Evolutionary conservation across 2,888 invertebrate species (phyloP), one percentile per base, ranked within the genome.

Genomic region (Osmoderma eremita): DNA sequence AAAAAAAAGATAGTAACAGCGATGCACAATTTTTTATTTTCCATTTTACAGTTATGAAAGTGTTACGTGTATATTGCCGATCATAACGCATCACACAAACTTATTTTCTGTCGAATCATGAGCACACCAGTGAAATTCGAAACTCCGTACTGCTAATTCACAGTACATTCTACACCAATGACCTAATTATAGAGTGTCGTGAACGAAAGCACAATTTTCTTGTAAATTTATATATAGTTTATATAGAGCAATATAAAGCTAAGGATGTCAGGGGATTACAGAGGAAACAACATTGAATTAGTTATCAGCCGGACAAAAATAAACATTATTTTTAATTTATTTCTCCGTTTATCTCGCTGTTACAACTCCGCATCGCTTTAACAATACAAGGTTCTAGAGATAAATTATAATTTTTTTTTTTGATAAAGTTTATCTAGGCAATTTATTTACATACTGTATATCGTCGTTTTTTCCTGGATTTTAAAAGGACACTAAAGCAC

Each of bases 1-100:
- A n/a, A n/a, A n/a, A 8, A 36, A 36, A 36, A 36, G 36, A 36
- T 10, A 36, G 6, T 36, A 8, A n/a, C 5, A 42, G 42, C 22
- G 1, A 22, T 56, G 48, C 20, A 20, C 18, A 18, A 5, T 48
- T 12, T 20, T 17, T 48, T 20, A n/a, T n/a, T n/a, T n/a, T n/a
- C n/a, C 10, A 30, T 54, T 56, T 56, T 42, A 56, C 56, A 56
- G 56, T 56, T 56, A 56, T 41, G 56, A 56, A 56, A 56, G 56
- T 56, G 42, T 56, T 56, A 56, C 56, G 56, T 42, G n/a, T 42
- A 42, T 42, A 56, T 56, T 56, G 41, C 42, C 56, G 42, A 58
- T 58, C 24, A 42, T 58, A 45, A 45, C 58, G 45, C 45, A 58
- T 45, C 18, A 58, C 58, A 45, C 24, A 58, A 30, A 45, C 45